Conservation (phyloP, 2,113 vertebrate genomes). For the Scortum barcoo region DNA sequence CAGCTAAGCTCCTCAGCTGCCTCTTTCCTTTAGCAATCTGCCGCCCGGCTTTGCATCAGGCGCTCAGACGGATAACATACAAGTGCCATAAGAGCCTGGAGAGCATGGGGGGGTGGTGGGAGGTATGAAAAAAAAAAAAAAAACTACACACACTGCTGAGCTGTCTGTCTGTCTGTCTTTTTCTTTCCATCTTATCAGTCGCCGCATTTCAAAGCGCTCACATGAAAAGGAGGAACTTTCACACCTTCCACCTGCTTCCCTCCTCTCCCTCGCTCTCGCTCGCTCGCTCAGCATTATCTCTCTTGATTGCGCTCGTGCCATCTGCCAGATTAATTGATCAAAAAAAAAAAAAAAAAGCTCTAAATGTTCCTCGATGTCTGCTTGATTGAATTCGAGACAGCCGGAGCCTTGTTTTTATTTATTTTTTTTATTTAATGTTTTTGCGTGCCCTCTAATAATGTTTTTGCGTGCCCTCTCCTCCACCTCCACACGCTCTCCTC, state of each 20-base stretch:
- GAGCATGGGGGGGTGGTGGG: too few relatives aligned
- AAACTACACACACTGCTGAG: not conserved
- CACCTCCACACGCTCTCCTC: constrained; percentile 46
- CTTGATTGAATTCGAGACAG: constrained; percentile 76
- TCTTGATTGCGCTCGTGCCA: constrained; percentile 64
- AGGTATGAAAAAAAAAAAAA: not conserved
- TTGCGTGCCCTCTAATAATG: not conserved
- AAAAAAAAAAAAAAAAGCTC: too few relatives aligned
- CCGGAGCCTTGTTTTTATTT: constrained; percentile 42
- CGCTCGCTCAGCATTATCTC: constrained; percentile 57
- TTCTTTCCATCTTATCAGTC: constrained; percentile 46
- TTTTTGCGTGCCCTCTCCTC: not conserved
- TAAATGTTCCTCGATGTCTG: constrained; percentile 73
- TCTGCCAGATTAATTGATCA: constrained; percentile 82
- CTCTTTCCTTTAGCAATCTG: constrained; percentile 36
- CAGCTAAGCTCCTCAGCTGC: constrained; percentile 54
- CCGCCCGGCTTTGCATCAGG: constrained; percentile 31
- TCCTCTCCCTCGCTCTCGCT: constrained; percentile 50
- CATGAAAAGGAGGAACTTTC: constrained; percentile 71
- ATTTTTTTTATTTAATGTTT: too few relatives aligned
- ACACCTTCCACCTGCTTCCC: constrained; percentile 73
- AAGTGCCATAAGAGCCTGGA: not conserved
- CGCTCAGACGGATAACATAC: not conserved
- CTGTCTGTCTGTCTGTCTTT: constrained; percentile 39
- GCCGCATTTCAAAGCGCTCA: constrained; percentile 66